Percentiles rank a stretch among this genome's conserved stretches.
These are phyloP conservation scores for Drosophila conformis DNA, from an alignment of 2,888 invertebrate genomes.

Conservation along the genomic window DNA sequence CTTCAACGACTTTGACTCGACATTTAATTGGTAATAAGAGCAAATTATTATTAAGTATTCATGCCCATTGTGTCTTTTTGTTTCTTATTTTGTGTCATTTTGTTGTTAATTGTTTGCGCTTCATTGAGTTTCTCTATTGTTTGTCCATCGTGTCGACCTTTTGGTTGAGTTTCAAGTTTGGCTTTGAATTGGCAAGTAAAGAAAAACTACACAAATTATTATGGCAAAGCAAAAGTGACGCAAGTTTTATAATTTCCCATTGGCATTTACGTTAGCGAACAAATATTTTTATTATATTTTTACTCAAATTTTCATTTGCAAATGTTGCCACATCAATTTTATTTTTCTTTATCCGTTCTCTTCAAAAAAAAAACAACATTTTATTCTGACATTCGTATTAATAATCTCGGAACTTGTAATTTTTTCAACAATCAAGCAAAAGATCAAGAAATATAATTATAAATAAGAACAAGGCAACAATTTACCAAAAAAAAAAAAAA, in stretches of 20 bases:
- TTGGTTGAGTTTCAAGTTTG: conserved; percentile 67
- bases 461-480: conserved; percentile 36
- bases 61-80: conserved; percentile 74
- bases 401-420: conserved; percentile 45
- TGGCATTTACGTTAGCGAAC: conserved; percentile 15
- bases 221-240: conserved; percentile 31
- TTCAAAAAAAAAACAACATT: neutral
- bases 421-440: conserved; percentile 28
- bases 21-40: conserved; percentile 80
- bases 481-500: conserved; percentile 16
- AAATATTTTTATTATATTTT: neutral
- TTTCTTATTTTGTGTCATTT: conserved; percentile 62
- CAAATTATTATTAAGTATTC: conserved; percentile 73
- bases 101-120: conserved; percentile 62
- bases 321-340: neutral
- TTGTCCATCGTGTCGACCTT: conserved; percentile 28
- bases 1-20: conserved; percentile 77
- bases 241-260: conserved; percentile 36
- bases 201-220: conserved; percentile 16
- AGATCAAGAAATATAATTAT: conserved; percentile 32
- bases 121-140: conserved; percentile 53
- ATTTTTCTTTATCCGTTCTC: conserved; percentile 12
- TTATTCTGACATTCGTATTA: conserved; percentile 5
- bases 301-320: neutral
- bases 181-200: conserved; percentile 69